phyloP scores from a whole-genome alignment of 1,140 invertebrate genomes.

The Eumeta japonica region DNA sequence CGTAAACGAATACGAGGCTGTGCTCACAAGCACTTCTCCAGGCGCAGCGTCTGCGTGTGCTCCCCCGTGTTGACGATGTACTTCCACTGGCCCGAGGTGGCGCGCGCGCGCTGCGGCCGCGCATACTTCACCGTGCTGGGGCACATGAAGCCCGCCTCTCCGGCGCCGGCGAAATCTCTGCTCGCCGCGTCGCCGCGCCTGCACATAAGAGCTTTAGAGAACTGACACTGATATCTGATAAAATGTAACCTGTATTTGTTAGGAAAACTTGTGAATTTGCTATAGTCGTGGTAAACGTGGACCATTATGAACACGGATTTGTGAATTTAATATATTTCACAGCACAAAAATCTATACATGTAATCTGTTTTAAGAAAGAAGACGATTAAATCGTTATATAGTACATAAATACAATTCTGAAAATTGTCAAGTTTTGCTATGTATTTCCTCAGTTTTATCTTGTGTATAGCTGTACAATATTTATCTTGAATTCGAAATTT shows the following conservation, averaged over 20 bases:
- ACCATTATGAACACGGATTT: background rate
- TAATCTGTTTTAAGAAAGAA: background rate
- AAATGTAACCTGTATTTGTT: background rate
- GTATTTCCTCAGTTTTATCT: no score
- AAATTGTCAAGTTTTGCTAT: no score
- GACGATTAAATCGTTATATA: background rate
- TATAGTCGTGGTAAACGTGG: background rate
- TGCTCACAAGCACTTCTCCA: constrained; percentile 81
- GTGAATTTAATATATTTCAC: background rate
- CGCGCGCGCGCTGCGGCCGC: constrained; percentile 75
- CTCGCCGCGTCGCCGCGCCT: constrained; percentile 59
- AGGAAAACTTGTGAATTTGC: background rate
- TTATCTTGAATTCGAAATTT: no score
- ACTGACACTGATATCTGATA: background rate
- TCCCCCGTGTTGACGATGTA: constrained; percentile 85
- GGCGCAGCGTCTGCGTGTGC: constrained; percentile 78
- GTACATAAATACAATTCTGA: no score
- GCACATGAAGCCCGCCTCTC: constrained; percentile 74
- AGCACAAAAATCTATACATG: background rate
- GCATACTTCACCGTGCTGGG: constrained; percentile 82
- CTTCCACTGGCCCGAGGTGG: constrained; percentile 81
- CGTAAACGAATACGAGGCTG: background rate
- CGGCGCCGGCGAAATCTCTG: constrained; percentile 42
- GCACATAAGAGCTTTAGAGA: constrained; percentile 14
- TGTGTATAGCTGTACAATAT: no score